Base-by-base conservation (phyloP, 2,797 vertebrate species). In the Gouania willdenowi region DNA sequence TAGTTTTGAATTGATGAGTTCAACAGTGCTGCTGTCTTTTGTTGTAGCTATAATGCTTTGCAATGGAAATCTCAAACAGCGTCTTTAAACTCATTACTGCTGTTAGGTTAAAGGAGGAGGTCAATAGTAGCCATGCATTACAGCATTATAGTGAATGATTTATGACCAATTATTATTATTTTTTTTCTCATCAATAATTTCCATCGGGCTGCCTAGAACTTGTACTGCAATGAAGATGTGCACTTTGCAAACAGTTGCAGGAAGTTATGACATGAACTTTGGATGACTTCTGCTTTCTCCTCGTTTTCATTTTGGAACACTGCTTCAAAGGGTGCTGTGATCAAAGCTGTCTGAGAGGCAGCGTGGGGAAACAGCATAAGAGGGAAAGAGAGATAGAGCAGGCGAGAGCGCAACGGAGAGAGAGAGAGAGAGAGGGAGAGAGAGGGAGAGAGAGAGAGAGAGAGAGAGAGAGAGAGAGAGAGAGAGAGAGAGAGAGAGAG, bases 321-420 rank as follows among this genome's bases (percentile, higher is more conserved):
- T 87, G 84, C 88, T 93, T 94, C 91, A 95, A 94, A 94, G 90
- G 78, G 71, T 73, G 30, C 83, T 60, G 79, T 91, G 91, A 93
- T 93, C 90, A 97, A 93, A 93, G 90, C 87, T 84, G 85, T 89
- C 89, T 86, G 86, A 86, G 82, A 71, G 77, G 84, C 83, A 82
- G 81, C 82, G 74, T 71, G 76, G 79, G 82, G 77, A 82, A 79
- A 73, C 77, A 76, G 78, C 54, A 63, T 76, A 66, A 79, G 65
- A 79, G 69, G 37, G 53, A 46, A 67, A 41, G 65, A 79, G 65
- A 78, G 67, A 33, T 55, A 46, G 63, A 41, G 86, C 85, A 70
- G 77, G 84, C 81, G 81, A 81, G 77, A 82, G 78, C 71, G 75
- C 75, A 78, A 52, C 60, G 75, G 65, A 79, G 64, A 78, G 69